A percentile compares a stretch with the other conserved stretches of the same genome.
phyloP scores from a whole-genome alignment of 2,888 invertebrate species.

The Volucella inflata region DNA sequence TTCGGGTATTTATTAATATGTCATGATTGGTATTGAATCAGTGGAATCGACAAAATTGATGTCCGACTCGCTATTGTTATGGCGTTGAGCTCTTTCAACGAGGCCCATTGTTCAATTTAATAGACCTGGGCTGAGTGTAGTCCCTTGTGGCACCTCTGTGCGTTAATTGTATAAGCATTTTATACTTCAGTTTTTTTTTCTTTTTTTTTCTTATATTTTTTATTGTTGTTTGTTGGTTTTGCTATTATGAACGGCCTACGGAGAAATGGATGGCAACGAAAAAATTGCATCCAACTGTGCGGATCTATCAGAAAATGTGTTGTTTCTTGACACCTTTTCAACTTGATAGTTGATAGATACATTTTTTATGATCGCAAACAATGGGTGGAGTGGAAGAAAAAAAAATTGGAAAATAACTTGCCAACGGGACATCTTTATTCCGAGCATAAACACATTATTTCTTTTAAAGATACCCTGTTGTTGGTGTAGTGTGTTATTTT shows the following conservation, averaged over 20 bases:
- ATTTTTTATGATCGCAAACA: constrained; percentile 61
- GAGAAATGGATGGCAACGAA: constrained; percentile 30
- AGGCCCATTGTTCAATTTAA: constrained; percentile 53
- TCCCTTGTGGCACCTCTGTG: constrained; percentile 72
- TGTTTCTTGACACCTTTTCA: constrained; percentile 72
- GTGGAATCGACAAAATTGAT: constrained; percentile 66
- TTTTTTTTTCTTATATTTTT: neutral
- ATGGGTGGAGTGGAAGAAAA: constrained; percentile 11
- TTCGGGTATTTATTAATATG: constrained; percentile 68
- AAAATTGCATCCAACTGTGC: constrained; percentile 59
- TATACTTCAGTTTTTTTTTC: neutral
- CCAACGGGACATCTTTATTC: constrained; percentile 66
- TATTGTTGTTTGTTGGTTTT: constrained; percentile 74
- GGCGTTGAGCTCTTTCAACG: constrained; percentile 71
- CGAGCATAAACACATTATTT: constrained; percentile 30
- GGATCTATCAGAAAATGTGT: constrained; percentile 70
- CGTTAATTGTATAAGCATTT: constrained; percentile 70
- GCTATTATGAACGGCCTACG: constrained; percentile 60
- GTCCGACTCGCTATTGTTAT: constrained; percentile 66
- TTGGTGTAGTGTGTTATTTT: neutral
- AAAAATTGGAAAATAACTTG: constrained; percentile 38
- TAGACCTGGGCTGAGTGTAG: constrained; percentile 52
- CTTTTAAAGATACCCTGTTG: neutral
- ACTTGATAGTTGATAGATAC: constrained; percentile 53
- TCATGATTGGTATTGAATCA: constrained; percentile 69